phyloP scores from a whole-genome alignment of 2,888 invertebrate species.

The Leucophenga montana region DNA sequence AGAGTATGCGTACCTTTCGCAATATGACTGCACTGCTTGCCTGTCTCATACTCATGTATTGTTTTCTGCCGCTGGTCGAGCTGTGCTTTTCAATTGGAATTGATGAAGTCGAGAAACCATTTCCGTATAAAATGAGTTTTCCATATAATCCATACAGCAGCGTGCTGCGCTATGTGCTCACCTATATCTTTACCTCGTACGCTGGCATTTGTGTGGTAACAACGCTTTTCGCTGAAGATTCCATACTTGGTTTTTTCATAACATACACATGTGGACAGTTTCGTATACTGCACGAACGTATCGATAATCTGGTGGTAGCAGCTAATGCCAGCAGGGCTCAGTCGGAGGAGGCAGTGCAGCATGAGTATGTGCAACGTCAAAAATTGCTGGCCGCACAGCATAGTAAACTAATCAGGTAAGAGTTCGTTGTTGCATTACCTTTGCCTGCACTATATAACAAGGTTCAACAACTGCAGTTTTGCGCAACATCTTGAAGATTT shows the following conservation, averaged over 20 bases:
- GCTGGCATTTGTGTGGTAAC: constrained; percentile 72
- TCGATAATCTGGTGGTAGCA: constrained; percentile 50
- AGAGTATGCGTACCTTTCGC: constrained; percentile 64
- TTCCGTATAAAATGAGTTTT: constrained; percentile 72
- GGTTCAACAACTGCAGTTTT: constrained; percentile 56
- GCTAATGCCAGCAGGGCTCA: background rate
- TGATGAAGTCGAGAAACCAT: constrained; percentile 59
- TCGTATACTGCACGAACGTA: constrained; percentile 63
- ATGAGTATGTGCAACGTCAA: constrained; percentile 48
- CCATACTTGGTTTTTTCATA: constrained; percentile 71
- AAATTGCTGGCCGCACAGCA: constrained; percentile 63
- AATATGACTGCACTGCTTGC: constrained; percentile 67
- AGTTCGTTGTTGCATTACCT: background rate
- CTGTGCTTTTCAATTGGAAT: constrained; percentile 48
- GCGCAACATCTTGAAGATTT: constrained; percentile 65
- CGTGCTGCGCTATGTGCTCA: constrained; percentile 60
- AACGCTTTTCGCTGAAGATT: constrained; percentile 71
- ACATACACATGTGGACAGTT: constrained; percentile 71
- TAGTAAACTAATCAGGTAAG: constrained; percentile 65
- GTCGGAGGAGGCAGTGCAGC: constrained; percentile 33
- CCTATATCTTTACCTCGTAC: constrained; percentile 69
- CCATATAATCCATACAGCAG: constrained; percentile 66
- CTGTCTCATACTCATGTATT: constrained; percentile 70
- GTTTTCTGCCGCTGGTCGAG: constrained; percentile 67
- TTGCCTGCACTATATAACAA: background rate